Conservation (phyloP, 2,888 invertebrate genomes). For the Amblyjoppa fuscipennis region DNA sequence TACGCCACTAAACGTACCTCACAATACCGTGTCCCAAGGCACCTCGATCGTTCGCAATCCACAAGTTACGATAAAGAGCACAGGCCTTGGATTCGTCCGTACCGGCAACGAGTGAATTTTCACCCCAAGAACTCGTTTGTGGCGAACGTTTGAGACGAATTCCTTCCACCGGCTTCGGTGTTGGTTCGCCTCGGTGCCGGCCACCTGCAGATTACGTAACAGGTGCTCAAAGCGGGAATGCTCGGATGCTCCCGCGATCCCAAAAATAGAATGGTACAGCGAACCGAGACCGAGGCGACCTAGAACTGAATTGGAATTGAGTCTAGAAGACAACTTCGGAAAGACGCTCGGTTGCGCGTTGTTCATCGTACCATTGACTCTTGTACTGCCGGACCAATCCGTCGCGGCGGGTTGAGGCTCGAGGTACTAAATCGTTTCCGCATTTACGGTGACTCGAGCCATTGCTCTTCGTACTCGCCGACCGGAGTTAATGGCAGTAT, state of each 20-base stretch:
- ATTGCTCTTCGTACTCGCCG: conserved; percentile 20
- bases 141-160: not conserved
- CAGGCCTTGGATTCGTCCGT: no score
- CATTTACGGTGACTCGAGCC: conserved; percentile 54
- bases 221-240: conserved; percentile 33
- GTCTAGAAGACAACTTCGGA: conserved; percentile 17
- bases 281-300: conserved; percentile 45
- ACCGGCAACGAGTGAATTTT: not conserved
- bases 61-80: no score
- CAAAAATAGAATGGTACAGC: conserved; percentile 55
- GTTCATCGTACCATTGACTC: no score
- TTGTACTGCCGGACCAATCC: not conserved
- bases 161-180: conserved; percentile 40
- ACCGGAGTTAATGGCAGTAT: not conserved
- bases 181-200: conserved; percentile 9
- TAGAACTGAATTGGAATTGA: conserved; percentile 59
- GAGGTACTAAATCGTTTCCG: conserved; percentile 59
- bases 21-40: no score
- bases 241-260: conserved; percentile 16
- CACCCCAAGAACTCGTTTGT: not conserved
- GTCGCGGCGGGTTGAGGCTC: not conserved
- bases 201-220: conserved; percentile 63
- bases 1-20: no score
- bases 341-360: not conserved
- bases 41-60: no score